Evolutionary conservation across 2,113 vertebrate species (phyloP).

Genomic region (Abramis brama): DNA sequence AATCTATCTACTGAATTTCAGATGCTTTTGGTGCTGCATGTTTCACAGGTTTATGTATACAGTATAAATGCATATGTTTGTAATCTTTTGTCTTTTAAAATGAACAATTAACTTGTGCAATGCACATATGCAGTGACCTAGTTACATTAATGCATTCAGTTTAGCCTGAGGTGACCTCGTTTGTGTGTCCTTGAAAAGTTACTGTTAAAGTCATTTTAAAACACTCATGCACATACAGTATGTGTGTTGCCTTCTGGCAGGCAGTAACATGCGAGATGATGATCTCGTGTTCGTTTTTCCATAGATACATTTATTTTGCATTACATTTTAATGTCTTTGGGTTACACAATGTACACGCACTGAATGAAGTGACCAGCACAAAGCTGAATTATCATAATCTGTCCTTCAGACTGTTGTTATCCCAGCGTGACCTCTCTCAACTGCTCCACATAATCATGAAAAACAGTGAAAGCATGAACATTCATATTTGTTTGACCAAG

Average conservation of each 20-base stretch:
- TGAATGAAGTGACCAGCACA: constrained; percentile 28
- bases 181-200: constrained; percentile 31
- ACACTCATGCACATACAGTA: neutral
- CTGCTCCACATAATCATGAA: constrained; percentile 26
- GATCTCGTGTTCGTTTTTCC: neutral
- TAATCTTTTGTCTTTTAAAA: constrained; percentile 17
- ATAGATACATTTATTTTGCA: neutral
- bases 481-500: neutral
- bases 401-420: constrained; percentile 42
- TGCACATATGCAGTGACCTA: constrained; percentile 24
- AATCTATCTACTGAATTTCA: constrained; percentile 28
- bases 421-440: constrained; percentile 20
- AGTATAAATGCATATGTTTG: constrained; percentile 37
- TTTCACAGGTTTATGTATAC: neutral
- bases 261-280: neutral
- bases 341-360: constrained; percentile 1
- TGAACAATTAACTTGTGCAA: constrained; percentile 12
- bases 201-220: constrained; percentile 21
- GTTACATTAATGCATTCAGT: constrained; percentile 38
- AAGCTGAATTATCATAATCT: constrained; percentile 43
- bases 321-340: neutral
- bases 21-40: constrained; percentile 5
- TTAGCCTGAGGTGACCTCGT: constrained; percentile 24
- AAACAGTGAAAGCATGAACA: constrained; percentile 1
- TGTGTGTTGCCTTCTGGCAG: neutral